Conservation (phyloP, 2,888 invertebrate genomes). For the Lasioglossum figueresi region DNA sequence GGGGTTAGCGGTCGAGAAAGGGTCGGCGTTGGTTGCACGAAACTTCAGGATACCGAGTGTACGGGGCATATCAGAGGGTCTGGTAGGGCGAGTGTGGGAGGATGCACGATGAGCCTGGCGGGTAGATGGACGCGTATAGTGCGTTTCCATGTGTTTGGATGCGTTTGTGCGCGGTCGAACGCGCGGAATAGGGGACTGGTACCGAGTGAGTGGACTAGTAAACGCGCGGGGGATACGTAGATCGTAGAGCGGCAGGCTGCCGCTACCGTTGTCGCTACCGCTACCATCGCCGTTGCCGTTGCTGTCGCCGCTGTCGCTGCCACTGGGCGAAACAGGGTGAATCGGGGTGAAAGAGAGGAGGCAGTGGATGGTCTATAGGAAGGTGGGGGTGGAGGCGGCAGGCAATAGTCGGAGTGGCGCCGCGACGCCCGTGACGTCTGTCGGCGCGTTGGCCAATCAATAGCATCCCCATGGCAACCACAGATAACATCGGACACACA, state of each 20-base stretch:
- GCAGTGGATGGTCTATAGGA: constrained; percentile 63
- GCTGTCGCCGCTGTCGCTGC: constrained; percentile 8
- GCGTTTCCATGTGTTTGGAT: constrained; percentile 56
- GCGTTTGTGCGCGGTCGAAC: constrained; percentile 55
- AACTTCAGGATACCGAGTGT: constrained; percentile 65
- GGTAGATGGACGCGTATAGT: constrained; percentile 50
- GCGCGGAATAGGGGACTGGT: constrained; percentile 43
- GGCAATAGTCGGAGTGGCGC: constrained; percentile 86
- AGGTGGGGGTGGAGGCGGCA: constrained; percentile 82
- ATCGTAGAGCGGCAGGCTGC: constrained; percentile 35
- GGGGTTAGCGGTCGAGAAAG: constrained; percentile 57
- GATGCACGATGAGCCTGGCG: constrained; percentile 30
- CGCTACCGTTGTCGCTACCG: not conserved
- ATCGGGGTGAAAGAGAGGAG: constrained; percentile 51
- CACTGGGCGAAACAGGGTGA: constrained; percentile 44
- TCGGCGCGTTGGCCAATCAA: constrained; percentile 84
- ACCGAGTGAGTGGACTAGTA: constrained; percentile 48
- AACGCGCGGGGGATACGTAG: constrained; percentile 47
- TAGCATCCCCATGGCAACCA: constrained; percentile 84
- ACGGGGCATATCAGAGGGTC: constrained; percentile 27
- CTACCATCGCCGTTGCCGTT: not conserved
- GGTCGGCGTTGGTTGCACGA: constrained; percentile 47
- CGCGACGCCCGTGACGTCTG: constrained; percentile 86
- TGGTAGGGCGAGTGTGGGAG: constrained; percentile 26
- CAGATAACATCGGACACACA: constrained; percentile 84